These are phyloP conservation scores for Dermatemys mawii DNA, from an alignment of 2,113 vertebrate genomes.

Conservation along the genomic window DNA sequence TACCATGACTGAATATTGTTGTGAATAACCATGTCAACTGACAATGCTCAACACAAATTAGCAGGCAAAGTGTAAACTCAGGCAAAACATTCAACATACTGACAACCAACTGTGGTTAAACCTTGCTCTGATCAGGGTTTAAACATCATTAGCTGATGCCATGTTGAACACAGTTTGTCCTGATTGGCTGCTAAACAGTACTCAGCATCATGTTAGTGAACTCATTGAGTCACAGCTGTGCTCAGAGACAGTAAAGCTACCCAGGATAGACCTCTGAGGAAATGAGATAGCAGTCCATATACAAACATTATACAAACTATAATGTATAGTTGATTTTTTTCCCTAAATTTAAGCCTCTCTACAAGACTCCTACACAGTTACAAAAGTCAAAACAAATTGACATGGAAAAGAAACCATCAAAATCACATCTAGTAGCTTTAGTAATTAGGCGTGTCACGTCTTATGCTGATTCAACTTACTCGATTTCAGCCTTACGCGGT, in stretches of 20 bases:
- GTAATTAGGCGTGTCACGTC: too few species aligned
- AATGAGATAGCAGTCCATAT: not conserved
- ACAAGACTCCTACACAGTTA: not conserved
- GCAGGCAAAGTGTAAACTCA: not conserved
- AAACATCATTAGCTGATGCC: not conserved
- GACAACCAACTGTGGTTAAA: not conserved
- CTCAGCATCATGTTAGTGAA: not conserved
- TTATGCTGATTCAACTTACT: too few species aligned
- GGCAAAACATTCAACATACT: not conserved
- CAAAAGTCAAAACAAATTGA: not conserved
- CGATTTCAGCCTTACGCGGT: too few species aligned
- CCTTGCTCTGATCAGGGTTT: accelerated
- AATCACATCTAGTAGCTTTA: not conserved
- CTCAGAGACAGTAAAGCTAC: not conserved
- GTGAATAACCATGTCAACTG: not conserved
- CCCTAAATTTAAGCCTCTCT: not conserved
- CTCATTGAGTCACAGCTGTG: not conserved
- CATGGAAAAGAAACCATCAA: not conserved
- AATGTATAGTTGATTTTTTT: not conserved
- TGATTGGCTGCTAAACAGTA: not conserved
- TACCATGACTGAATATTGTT: not conserved
- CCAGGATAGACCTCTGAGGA: not conserved
- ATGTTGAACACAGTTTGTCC: not conserved
- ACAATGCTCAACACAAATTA: not conserved
- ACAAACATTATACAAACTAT: too few species aligned